These are phyloP conservation scores for Prunella strophiata DNA, from an alignment of 2,797 vertebrate genomes.

Conservation along the genomic window DNA sequence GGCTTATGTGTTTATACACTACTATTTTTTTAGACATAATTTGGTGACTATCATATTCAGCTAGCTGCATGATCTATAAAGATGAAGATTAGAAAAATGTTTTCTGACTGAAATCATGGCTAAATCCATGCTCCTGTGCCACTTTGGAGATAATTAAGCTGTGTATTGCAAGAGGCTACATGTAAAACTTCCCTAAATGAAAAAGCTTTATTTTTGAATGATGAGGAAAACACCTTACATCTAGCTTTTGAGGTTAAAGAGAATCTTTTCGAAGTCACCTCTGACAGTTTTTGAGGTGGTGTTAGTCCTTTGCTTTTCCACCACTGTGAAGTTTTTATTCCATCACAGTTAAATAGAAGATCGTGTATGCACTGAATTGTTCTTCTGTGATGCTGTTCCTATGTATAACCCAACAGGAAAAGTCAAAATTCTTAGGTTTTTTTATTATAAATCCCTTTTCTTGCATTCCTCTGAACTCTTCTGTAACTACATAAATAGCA, in stretches of 20 bases:
- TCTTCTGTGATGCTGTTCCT: background rate
- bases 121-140: background rate
- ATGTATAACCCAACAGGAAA: background rate
- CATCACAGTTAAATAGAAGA: background rate
- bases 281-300: background rate
- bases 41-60: background rate
- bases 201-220: background rate
- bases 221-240: background rate
- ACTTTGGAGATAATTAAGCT: background rate
- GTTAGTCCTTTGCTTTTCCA: background rate
- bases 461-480: background rate
- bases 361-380: background rate
- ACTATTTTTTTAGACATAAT: background rate
- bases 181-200: background rate
- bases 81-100: background rate
- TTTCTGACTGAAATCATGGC: background rate
- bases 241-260: background rate
- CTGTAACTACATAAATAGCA: background rate
- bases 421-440: background rate
- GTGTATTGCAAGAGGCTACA: background rate
- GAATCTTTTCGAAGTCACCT: background rate
- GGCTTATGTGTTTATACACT: background rate
- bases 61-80: background rate
- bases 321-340: background rate
- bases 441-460: background rate